Conservation (phyloP, 2,888 invertebrate species). For the Dinocampus coccinellae region DNA sequence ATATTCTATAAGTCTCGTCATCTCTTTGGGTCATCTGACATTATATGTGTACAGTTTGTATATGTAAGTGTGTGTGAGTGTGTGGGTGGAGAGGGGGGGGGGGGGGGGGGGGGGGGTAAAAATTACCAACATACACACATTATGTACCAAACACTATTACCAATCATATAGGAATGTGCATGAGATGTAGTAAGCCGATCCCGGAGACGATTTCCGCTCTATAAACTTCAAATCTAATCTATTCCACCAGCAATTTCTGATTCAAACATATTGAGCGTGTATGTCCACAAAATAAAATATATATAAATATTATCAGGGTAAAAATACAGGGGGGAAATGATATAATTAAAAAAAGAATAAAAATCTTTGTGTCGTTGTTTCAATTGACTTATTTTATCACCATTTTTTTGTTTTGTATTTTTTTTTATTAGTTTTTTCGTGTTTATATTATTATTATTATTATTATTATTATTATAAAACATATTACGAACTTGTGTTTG, state of each 20-base stretch:
- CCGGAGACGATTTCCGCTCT: conserved; percentile 61
- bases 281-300: conserved; percentile 7
- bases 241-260: conserved; percentile 59
- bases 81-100: too few species aligned
- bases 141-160: not conserved
- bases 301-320: not conserved
- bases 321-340: not conserved
- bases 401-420: too few species aligned
- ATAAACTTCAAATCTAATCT: conserved; percentile 69
- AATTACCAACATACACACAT: not conserved
- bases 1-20: not conserved
- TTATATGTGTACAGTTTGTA: not conserved
- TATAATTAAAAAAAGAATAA: not conserved
- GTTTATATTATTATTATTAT: too few species aligned
- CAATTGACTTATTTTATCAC: conserved; percentile 23
- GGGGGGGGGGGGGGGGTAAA: too few species aligned
- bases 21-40: conserved; percentile 9
- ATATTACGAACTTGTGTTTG: not conserved
- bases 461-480: too few species aligned
- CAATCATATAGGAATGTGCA: not conserved
- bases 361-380: conserved; percentile 29
- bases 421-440: too few species aligned
- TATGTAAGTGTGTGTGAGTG: not conserved
- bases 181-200: conserved; percentile 25
- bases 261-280: conserved; percentile 30